A percentile compares a stretch with the other conserved stretches of the same genome.
Evolutionary conservation across 2,888 invertebrate species (phyloP).

Genomic region (Ctenicera cuprea): DNA sequence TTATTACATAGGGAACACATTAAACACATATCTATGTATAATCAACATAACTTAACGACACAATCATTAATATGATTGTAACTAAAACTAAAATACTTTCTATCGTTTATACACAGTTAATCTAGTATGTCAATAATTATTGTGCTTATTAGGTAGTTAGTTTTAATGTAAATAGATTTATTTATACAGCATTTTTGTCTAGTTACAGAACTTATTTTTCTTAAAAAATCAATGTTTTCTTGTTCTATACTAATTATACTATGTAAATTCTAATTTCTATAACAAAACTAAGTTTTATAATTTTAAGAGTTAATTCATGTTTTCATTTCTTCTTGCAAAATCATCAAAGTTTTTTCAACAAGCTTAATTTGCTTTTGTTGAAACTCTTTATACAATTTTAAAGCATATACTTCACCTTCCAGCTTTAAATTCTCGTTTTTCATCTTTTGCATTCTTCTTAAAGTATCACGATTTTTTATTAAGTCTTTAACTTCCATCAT

Average conservation of each 20-base stretch:
- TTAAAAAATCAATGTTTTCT: too few relatives aligned
- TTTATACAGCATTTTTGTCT: not conserved
- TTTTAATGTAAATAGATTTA: not conserved
- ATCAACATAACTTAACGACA: too few relatives aligned
- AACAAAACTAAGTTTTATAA: too few relatives aligned
- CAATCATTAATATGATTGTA: too few relatives aligned
- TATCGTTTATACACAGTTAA: not conserved
- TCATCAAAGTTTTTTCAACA: not conserved
- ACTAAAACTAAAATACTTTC: too few relatives aligned
- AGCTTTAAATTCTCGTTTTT: slow-evolving; percentile 45
- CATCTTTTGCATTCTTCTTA: not conserved
- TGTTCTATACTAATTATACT: not conserved
- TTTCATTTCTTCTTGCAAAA: not conserved
- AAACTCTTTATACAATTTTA: slow-evolving; percentile 49
- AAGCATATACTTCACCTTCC: slow-evolving; percentile 53
- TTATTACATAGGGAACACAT: too few relatives aligned
- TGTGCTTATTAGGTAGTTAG: slow-evolving; percentile 6
- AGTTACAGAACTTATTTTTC: too few relatives aligned
- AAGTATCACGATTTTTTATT: slow-evolving; percentile 1
- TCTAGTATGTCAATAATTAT: not conserved
- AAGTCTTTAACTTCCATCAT: slow-evolving; percentile 47
- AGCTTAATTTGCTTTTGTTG: slow-evolving; percentile 47
- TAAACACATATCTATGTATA: too few relatives aligned
- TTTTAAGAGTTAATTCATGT: too few relatives aligned
- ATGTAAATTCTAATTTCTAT: not conserved